Evolutionary conservation across 2,888 invertebrate species (phyloP).

Genomic region (Sesamia inferens): DNA sequence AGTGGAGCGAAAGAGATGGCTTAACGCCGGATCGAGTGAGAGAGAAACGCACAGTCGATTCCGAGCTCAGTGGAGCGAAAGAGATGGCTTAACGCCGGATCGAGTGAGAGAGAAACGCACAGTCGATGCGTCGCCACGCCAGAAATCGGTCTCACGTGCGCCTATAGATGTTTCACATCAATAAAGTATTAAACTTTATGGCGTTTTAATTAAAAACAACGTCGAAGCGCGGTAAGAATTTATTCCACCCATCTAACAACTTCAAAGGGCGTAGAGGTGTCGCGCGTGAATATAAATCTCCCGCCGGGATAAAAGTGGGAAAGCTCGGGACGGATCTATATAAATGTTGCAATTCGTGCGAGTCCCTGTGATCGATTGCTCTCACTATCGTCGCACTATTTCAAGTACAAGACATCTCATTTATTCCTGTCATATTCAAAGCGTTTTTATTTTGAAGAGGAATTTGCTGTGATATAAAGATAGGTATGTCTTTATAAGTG

Average conservation of each 20-base stretch:
- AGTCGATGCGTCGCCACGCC: too few relatives aligned
- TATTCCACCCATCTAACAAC: conserved; percentile 83
- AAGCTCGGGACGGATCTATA: conserved; percentile 81
- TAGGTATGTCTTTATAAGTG: conserved; percentile 71
- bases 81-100: too few relatives aligned
- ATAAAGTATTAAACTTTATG: conserved; percentile 79
- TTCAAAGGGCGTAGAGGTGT: conserved; percentile 87
- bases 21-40: too few relatives aligned
- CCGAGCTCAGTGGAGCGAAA: too few relatives aligned
- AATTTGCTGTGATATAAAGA: conserved; percentile 72
- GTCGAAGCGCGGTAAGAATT: conserved; percentile 79
- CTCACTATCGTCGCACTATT: conserved; percentile 82
- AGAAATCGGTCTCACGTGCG: too few relatives aligned
- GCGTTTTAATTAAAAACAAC: conserved; percentile 87
- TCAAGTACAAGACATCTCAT: conserved; percentile 84
- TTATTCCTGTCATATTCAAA: conserved; percentile 84
- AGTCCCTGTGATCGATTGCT: conserved; percentile 83
- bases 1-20: too few relatives aligned
- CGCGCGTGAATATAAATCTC: conserved; percentile 86
- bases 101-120: too few relatives aligned
- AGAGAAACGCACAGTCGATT: too few relatives aligned
- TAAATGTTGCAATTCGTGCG: conserved; percentile 85
- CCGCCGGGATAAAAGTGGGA: conserved; percentile 81
- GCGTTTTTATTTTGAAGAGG: conserved; percentile 74
- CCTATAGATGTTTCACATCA: too few relatives aligned